Evolutionary conservation across 2,113 vertebrate genomes (phyloP).

Genomic region (Micromys minutus): DNA sequence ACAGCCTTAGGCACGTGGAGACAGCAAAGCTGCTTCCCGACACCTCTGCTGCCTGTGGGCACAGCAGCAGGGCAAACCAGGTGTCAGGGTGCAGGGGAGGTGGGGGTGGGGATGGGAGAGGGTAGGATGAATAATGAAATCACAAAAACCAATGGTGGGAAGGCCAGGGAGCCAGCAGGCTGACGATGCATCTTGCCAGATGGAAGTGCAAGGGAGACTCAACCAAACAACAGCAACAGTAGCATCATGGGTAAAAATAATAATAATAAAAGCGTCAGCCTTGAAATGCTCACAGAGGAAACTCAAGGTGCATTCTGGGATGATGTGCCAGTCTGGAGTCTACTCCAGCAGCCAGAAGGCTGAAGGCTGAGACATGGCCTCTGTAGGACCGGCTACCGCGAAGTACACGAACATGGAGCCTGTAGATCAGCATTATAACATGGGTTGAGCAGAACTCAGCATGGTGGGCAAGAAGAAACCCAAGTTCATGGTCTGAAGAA

Average conservation of each 20-base stretch:
- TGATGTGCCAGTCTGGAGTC: constrained; percentile 11
- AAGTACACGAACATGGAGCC: constrained; percentile 41
- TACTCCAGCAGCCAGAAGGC: constrained; percentile 54
- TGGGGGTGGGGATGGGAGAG: neutral
- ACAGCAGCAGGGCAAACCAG: constrained; percentile 59
- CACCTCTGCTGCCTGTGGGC: constrained; percentile 34
- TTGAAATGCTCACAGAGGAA: constrained; percentile 54
- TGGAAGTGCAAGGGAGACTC: constrained; percentile 68
- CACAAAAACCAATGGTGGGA: constrained; percentile 66
- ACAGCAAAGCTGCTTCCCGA: constrained; percentile 66
- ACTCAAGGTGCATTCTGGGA: constrained; percentile 43
- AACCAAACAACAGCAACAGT: constrained; percentile 68
- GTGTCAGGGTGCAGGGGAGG: constrained; percentile 65
- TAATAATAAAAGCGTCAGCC: constrained; percentile 70
- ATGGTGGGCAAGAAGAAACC: constrained; percentile 59
- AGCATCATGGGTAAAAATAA: constrained; percentile 73
- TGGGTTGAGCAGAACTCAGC: constrained; percentile 75
- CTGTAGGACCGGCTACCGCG: constrained; percentile 43
- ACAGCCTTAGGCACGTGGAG: constrained; percentile 76
- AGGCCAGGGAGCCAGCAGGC: constrained; percentile 69
- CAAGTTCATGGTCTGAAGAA: constrained; percentile 80
- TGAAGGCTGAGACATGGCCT: constrained; percentile 62
- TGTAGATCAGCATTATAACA: constrained; percentile 72
- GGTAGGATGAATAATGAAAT: constrained; percentile 68
- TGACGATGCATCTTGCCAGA: constrained; percentile 58